Percentiles rank a stretch among this genome's conserved stretches.
These are phyloP conservation scores for Neotoma lepida DNA, from an alignment of 2,113 vertebrate species.

Conservation along the genomic window DNA sequence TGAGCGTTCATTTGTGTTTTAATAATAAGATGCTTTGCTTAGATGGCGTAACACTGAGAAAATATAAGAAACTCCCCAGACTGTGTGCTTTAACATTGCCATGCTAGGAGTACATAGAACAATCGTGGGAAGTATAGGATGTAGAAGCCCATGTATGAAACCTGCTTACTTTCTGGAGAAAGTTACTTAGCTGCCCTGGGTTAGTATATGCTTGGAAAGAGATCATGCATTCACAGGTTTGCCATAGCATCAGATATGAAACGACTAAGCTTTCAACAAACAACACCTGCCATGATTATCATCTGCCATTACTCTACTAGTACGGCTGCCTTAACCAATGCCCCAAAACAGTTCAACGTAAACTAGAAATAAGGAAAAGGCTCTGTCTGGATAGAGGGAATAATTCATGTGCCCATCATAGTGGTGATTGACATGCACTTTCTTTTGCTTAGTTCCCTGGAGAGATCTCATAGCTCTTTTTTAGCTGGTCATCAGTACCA, in stretches of 20 bases:
- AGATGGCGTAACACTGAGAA: neutral
- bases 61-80: neutral
- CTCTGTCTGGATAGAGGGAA: neutral
- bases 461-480: neutral
- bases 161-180: neutral
- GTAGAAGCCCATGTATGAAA: neutral
- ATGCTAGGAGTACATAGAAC: neutral
- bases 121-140: neutral
- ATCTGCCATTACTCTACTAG: neutral
- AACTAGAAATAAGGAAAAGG: neutral
- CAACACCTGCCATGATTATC: neutral
- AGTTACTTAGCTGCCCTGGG: neutral
- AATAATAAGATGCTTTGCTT: neutral
- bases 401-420: neutral
- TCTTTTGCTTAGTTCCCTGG: neutral
- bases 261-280: neutral
- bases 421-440: neutral
- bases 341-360: neutral
- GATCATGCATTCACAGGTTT: neutral
- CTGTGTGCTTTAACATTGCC: neutral
- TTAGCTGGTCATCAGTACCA: neutral
- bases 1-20: neutral
- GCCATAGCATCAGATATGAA: neutral
- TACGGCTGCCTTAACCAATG: neutral
- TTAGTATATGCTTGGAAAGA: conserved; percentile 27